These are phyloP conservation scores for Motacilla tschutschensis DNA, from an alignment of 2,113 vertebrate species.

Conservation along the genomic window DNA sequence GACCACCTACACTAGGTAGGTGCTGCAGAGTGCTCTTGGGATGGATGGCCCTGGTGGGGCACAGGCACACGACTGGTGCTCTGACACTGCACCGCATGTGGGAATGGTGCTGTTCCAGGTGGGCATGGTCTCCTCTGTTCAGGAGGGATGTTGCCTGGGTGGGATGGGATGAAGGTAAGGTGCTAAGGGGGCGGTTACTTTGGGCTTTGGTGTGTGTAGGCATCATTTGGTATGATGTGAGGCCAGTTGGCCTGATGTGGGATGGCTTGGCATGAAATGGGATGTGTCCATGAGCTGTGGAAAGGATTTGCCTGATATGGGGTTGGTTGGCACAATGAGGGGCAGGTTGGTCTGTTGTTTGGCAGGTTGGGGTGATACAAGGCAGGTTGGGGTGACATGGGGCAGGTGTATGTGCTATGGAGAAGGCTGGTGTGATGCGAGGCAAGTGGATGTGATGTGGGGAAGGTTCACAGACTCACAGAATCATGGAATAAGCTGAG, in stretches of 20 bases:
- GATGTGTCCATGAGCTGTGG: neutral
- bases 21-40: neutral
- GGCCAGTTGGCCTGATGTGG: neutral
- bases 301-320: neutral
- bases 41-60: rapidly evolving
- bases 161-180: neutral
- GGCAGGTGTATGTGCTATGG: neutral
- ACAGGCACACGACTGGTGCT: neutral
- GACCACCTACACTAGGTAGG: rapidly evolving
- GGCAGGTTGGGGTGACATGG: neutral
- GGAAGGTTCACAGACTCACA: neutral
- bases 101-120: neutral
- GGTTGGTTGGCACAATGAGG: too few species aligned
- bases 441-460: neutral
- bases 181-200: neutral
- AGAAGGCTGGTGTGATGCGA: neutral
- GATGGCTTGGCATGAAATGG: neutral
- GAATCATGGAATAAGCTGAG: neutral
- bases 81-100: rapidly evolving
- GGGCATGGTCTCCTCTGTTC: neutral
- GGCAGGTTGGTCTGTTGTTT: too few species aligned
- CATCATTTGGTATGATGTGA: neutral
- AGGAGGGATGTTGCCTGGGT: neutral
- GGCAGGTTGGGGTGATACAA: neutral
- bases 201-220: rapidly evolving